A percentile compares a stretch with the other conserved stretches of the same genome.
Conservation (phyloP, 1,140 invertebrate genomes). For the Calycopis cecrops region DNA sequence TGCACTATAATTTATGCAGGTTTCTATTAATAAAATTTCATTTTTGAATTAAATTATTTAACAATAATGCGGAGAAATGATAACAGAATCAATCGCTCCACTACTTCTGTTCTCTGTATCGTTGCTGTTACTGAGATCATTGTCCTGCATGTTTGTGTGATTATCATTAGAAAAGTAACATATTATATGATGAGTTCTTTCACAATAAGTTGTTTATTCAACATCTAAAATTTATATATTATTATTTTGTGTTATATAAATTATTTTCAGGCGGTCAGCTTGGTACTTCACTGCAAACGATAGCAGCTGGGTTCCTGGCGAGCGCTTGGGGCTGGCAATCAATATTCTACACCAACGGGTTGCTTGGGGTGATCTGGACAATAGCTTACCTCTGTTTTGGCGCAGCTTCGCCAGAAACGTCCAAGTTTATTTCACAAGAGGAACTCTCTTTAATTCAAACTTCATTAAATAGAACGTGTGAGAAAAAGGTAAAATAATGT, state of each 20-base stretch:
- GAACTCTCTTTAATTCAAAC: conserved; percentile 80
- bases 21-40: conserved; percentile 17
- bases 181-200: not conserved
- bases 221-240: too few species aligned
- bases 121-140: too few species aligned
- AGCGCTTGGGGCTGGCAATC: conserved; percentile 83
- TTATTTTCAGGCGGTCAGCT: conserved; percentile 76
- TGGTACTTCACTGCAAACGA: conserved; percentile 82
- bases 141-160: not conserved
- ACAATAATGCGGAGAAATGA: too few species aligned
- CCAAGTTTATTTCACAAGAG: conserved; percentile 74
- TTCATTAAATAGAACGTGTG: conserved; percentile 59
- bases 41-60: too few species aligned
- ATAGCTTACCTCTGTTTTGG: conserved; percentile 78
- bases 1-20: conserved; percentile 64
- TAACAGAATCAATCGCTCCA: too few species aligned
- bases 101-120: too few species aligned
- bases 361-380: conserved; percentile 78
- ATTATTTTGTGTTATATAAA: not conserved
- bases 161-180: not conserved
- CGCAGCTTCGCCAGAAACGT: conserved; percentile 78
- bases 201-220: too few species aligned
- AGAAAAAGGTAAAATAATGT: conserved; percentile 38
- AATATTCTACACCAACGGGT: conserved; percentile 86
- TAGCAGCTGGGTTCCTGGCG: conserved; percentile 80